A percentile compares a stretch with the other conserved stretches of the same genome.
These are phyloP conservation scores for Nothocercus nigrocapillus DNA, from an alignment of 2,113 vertebrate species.

Conservation along the genomic window DNA sequence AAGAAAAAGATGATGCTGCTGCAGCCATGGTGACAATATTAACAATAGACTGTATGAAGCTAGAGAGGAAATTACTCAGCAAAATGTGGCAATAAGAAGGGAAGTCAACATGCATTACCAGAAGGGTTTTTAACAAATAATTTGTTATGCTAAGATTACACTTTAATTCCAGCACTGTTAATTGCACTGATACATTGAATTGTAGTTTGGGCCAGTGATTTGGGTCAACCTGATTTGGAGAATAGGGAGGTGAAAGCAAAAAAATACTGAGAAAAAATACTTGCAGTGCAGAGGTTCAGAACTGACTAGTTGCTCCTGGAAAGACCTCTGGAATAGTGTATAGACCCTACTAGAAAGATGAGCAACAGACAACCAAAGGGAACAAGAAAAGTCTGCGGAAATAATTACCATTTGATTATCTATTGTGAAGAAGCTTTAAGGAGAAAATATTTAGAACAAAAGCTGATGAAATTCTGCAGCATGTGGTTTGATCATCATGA, in stretches of 20 bases:
- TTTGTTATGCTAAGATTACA: conserved; percentile 13
- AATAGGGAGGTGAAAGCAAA: neutral
- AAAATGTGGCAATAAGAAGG: conserved; percentile 33
- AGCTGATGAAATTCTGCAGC: neutral
- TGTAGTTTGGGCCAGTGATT: neutral
- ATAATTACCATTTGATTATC: neutral
- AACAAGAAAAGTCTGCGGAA: neutral
- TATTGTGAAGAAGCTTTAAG: neutral
- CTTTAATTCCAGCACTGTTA: neutral
- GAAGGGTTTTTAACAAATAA: neutral
- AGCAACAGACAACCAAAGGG: neutral
- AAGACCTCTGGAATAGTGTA: neutral
- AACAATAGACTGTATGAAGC: conserved; percentile 4
- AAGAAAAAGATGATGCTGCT: neutral
- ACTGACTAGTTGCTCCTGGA: neutral
- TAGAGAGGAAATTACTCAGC: conserved; percentile 55
- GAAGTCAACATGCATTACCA: conserved; percentile 29
- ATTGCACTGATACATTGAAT: neutral
- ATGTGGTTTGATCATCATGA: neutral
- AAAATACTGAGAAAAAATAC: neutral
- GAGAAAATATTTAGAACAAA: conserved; percentile 12
- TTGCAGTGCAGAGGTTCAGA: neutral
- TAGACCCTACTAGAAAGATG: neutral
- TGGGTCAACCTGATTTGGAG: neutral
- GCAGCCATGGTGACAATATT: conserved; percentile 22